A percentile compares a stretch with the other conserved stretches of the same genome.
Evolutionary conservation across 2,888 invertebrate genomes (phyloP).

Genomic region (Philaethria dido): DNA sequence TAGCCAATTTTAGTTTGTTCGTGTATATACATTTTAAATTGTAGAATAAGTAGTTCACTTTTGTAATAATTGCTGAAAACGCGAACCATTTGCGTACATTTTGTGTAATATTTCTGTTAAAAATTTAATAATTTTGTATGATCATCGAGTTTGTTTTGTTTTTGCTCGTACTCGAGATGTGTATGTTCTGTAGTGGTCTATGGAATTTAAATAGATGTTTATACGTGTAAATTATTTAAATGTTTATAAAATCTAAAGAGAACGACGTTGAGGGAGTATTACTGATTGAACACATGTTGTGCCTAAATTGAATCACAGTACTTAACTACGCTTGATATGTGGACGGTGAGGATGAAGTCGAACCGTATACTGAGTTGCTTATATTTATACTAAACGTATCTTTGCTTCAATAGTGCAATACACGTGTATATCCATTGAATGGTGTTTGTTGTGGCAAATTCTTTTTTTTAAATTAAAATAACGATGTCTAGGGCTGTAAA

Average conservation of each 20-base stretch:
- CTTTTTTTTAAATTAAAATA: slow-evolving; percentile 43
- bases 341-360: slow-evolving; percentile 34
- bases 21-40: slow-evolving; percentile 65
- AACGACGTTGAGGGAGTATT: slow-evolving; percentile 25
- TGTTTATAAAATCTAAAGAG: slow-evolving; percentile 36
- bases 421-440: slow-evolving; percentile 66
- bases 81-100: slow-evolving; percentile 29
- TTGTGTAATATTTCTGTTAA: slow-evolving; percentile 41
- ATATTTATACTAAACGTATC: slow-evolving; percentile 35
- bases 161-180: slow-evolving; percentile 26
- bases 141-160: slow-evolving; percentile 27
- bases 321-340: slow-evolving; percentile 49
- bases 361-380: slow-evolving; percentile 35
- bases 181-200: slow-evolving; percentile 29
- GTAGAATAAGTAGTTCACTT: slow-evolving; percentile 67
- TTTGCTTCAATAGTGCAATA: slow-evolving; percentile 74
- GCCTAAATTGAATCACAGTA: slow-evolving; percentile 52
- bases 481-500: slow-evolving; percentile 69
- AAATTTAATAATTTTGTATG: slow-evolving; percentile 27
- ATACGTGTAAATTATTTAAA: slow-evolving; percentile 37
- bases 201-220: slow-evolving; percentile 35
- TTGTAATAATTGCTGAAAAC: slow-evolving; percentile 55
- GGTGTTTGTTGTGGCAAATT: slow-evolving; percentile 64
- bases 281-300: slow-evolving; percentile 47
- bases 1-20: slow-evolving; percentile 68